Conservation (phyloP, 2,797 vertebrate species). For the Melanotaenia maccullochi region DNA sequence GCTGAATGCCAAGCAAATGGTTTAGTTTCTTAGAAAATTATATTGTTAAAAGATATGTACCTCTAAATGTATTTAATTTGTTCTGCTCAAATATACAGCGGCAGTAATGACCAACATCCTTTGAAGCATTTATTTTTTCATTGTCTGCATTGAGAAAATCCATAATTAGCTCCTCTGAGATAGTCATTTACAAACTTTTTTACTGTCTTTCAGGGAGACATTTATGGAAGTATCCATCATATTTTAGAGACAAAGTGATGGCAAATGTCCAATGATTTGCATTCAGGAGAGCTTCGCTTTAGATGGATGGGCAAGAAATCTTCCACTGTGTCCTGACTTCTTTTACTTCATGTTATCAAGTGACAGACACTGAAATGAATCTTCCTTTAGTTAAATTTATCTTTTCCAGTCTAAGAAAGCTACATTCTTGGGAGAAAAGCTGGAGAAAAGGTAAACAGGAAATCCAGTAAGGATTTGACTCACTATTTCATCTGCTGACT, state of each 20-base stretch:
- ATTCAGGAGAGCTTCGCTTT: conserved; percentile 24
- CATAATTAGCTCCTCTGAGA: conserved; percentile 24
- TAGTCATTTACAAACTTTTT: conserved; percentile 45
- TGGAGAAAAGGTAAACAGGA: conserved; percentile 13
- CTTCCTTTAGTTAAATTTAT: conserved; percentile 48
- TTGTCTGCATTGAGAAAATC: conserved; percentile 23
- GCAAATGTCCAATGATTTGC: conserved; percentile 50
- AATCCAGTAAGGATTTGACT: conserved; percentile 1
- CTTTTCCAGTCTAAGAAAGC: conserved; percentile 32
- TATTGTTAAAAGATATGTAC: background rate
- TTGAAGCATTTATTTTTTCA: conserved; percentile 5
- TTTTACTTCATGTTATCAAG: conserved; percentile 44
- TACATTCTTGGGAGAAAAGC: conserved; percentile 4
- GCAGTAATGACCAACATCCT: conserved; percentile 10
- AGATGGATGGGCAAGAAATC: conserved; percentile 61
- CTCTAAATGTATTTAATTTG: background rate
- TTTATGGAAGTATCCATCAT: conserved; percentile 57
- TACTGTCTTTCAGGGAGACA: conserved; percentile 26
- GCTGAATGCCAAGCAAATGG: conserved; percentile 1
- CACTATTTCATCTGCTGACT: background rate
- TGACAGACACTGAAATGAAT: conserved; percentile 39
- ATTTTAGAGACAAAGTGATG: conserved; percentile 50
- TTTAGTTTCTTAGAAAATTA: conserved; percentile 5
- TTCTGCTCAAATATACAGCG: conserved; percentile 12
- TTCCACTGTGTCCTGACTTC: conserved; percentile 46